Conservation (phyloP, 2,888 invertebrate genomes). For the Cosmopolites sordidus region DNA sequence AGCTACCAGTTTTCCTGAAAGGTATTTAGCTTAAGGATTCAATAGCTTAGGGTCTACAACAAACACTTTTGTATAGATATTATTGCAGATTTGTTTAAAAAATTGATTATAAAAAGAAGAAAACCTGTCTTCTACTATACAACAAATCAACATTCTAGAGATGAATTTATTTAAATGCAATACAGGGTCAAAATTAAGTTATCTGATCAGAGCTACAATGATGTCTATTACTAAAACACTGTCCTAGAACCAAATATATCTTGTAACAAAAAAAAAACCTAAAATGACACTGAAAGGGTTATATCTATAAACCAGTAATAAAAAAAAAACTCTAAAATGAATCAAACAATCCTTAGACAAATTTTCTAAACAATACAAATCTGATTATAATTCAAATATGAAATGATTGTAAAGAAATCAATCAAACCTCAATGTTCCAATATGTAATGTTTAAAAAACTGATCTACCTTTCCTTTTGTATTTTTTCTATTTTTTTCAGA, state of each 20-base stretch:
- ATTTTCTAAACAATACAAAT: slow-evolving; percentile 1
- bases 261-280: background rate
- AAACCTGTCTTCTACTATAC: too few relatives aligned
- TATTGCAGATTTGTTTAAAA: too few relatives aligned
- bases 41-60: too few relatives aligned
- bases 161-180: too few relatives aligned
- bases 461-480: background rate
- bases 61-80: too few relatives aligned
- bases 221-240: too few relatives aligned
- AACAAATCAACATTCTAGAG: too few relatives aligned
- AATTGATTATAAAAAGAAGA: too few relatives aligned
- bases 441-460: slow-evolving; percentile 1
- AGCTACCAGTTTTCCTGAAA: too few relatives aligned
- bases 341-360: background rate
- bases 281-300: background rate
- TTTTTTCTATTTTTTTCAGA: slow-evolving; percentile 8
- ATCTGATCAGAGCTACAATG: too few relatives aligned
- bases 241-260: background rate
- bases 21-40: too few relatives aligned
- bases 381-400: background rate
- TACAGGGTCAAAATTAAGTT: too few relatives aligned
- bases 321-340: background rate
- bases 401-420: background rate
- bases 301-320: background rate
- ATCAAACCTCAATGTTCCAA: background rate